A percentile compares a stretch with the other conserved stretches of the same genome.
Evolutionary conservation across 2,113 vertebrate species (phyloP).

Genomic region (Turdus rufiventris): DNA sequence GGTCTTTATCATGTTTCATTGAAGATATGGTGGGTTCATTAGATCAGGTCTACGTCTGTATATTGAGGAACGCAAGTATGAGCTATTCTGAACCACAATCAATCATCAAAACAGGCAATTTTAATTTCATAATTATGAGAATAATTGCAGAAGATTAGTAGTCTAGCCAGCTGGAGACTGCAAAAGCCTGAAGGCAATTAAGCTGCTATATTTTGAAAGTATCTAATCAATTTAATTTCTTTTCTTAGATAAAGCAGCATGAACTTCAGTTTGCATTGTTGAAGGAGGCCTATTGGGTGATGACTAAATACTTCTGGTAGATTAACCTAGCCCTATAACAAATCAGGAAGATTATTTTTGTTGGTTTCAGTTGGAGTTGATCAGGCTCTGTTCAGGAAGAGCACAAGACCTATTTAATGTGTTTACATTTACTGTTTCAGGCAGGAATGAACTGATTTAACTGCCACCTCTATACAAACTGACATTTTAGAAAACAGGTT

Average conservation of each 20-base stretch:
- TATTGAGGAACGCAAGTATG: neutral
- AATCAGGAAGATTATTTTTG: neutral
- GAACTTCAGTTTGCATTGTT: neutral
- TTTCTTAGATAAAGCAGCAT: neutral
- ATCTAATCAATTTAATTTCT: slow-evolving; percentile 19
- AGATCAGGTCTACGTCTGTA: neutral
- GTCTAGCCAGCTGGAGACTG: neutral
- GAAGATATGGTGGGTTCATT: neutral
- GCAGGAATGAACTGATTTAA: slow-evolving; percentile 9
- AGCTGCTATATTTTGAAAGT: neutral
- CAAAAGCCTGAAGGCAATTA: slow-evolving; percentile 11
- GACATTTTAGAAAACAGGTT: slow-evolving; percentile 19
- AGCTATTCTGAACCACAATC: neutral
- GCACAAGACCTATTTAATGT: neutral
- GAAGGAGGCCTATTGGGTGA: neutral
- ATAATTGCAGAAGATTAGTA: slow-evolving; percentile 32
- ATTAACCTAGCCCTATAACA: neutral
- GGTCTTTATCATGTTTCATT: neutral
- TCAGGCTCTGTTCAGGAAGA: neutral
- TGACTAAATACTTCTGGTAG: neutral
- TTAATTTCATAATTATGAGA: slow-evolving; percentile 14
- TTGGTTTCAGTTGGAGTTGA: slow-evolving; percentile 1
- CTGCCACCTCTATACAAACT: slow-evolving; percentile 2
- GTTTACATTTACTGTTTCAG: slow-evolving; percentile 16
- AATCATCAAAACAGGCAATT: neutral